Base-by-base conservation (phyloP, 2,797 vertebrate species). In the Macroramphosus scolopax region DNA sequence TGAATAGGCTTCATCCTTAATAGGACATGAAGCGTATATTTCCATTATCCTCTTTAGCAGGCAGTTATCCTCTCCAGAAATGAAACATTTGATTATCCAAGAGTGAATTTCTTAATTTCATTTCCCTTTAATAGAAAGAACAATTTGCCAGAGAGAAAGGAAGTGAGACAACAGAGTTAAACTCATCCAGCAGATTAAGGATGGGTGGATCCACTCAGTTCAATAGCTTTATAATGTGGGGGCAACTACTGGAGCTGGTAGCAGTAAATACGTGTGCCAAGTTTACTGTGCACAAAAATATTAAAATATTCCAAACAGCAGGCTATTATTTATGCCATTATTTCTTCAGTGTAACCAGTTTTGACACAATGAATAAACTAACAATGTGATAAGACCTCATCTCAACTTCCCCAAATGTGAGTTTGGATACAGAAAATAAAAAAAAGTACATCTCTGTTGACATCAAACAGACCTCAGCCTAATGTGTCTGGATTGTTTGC, bases 171-270 rank as follows among this genome's bases (percentile, higher is more conserved):
- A 71, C 54, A 17, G 75, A 81, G 71, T 73, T 74, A 67, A 67
- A 78, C 67, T 83, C 76, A 80, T 79, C 52, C 64, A 66, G 62
- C 42, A 34, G 35, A 85, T 81, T 81, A 75, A 74, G 73, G 77
- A 86, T 83, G 89, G 87, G 88, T 84, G 87, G 86, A 80, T 77
- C 84, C 78, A 50, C 68, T 77, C 59, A 52, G 45, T 67, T 73
- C 77, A 78, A 58, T 73, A 43, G 17, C 63, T 64, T 68, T 51
- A 74, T 68, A 55, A 77, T 54, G 70, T 61, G 59, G 38, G 55
- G 51, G 52, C 30, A 68, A 63, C 28, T 18, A 51, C 36, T 55
- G 28, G 51, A 63, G 55, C 51, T 42, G 44, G 37, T 9, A 32
- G 58, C 47, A 64, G 45, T 62, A 64, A 55, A 66, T 38, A 16